Evolutionary conservation across 2,113 vertebrate species (phyloP), one percentile per base, ranked within the genome.

Genomic region (Gallinago paraguaiae): DNA sequence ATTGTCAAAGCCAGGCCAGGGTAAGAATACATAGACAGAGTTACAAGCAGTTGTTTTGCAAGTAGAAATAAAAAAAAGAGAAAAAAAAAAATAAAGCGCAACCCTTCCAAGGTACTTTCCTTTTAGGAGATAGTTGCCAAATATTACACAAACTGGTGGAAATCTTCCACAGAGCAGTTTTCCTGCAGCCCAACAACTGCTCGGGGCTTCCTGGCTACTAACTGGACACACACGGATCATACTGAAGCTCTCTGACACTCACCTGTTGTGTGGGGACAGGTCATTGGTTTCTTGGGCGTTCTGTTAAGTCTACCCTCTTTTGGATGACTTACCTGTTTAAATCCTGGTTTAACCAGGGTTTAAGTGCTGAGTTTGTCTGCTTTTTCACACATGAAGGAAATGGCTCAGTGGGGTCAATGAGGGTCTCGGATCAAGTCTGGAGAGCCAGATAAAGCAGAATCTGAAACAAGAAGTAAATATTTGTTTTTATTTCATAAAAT

Each of bases 341-440:
- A 48, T 39, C 13, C 19, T 43, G 39, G 13, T 45, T 83, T 72
- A 72, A 37, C 37, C 81, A 54, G 46, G 37, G 37, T 39, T 39
- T 27, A 59, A 50, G 13, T 20, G 24, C 13, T n/a, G 28, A 2
- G 3, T 50, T 80, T 33, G 27, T 45, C 43, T 88, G 27, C 11
- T 60, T 71, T 60, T 74, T 45, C n/a, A 31, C 19, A 61, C 10
- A 4, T 20, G 22, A 53, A 45, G 27, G 11, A 69, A 45, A 30
- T 17, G 43, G 4, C 2, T 56, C 23, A 25, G 5, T 0, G 13
- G 0, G 25, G 2, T 56, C 23, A 28, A 5, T 0, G 13, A 0
- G 25, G 2, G 5, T 64, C 23, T 79, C 18, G 1, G 16, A 25
- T 4, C 15, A 16, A 8, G 14, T 19, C 37, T 76, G 50, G n/a